Evolutionary conservation across 2,113 vertebrate species (phyloP).

Genomic region (Mastomys natalensis): DNA sequence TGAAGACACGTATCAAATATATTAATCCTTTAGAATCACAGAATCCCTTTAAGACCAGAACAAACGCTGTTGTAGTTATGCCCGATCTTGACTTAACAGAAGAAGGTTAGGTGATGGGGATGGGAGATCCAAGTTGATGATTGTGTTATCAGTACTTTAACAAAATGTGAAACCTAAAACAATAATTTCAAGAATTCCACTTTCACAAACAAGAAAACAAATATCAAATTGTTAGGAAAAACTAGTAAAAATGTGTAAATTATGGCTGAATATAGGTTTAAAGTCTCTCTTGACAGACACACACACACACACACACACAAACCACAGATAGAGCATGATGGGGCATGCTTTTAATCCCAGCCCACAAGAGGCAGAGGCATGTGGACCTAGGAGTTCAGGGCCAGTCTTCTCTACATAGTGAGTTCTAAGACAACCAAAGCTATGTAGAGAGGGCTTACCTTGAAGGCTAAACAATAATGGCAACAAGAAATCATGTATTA

Average conservation of each 20-base stretch:
- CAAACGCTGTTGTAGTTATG: not conserved
- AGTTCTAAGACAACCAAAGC: not conserved
- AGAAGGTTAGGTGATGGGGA: not conserved
- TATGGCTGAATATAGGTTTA: not conserved
- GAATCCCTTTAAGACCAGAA: not conserved
- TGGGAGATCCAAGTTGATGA: not conserved
- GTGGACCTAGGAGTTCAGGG: not conserved
- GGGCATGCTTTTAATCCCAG: not conserved
- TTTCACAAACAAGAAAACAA: not conserved
- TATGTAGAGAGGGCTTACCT: not conserved
- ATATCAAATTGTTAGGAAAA: not conserved
- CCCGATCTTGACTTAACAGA: not conserved
- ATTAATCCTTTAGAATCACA: not conserved
- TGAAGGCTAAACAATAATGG: not conserved
- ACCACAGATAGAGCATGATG: not conserved
- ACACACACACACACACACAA: not conserved
- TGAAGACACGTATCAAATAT: not conserved
- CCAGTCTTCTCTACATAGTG: not conserved
- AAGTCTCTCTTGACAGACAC: not conserved
- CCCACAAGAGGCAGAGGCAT: not conserved
- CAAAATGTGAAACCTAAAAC: not conserved
- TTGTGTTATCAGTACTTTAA: not conserved
- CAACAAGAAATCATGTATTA: not conserved
- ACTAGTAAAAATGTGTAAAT: not conserved
- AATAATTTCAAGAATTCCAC: not conserved